Percentiles rank a stretch among this genome's conserved stretches.
phyloP scores from a whole-genome alignment of 1,140 invertebrate species.

The Berghia stephanieae region DNA sequence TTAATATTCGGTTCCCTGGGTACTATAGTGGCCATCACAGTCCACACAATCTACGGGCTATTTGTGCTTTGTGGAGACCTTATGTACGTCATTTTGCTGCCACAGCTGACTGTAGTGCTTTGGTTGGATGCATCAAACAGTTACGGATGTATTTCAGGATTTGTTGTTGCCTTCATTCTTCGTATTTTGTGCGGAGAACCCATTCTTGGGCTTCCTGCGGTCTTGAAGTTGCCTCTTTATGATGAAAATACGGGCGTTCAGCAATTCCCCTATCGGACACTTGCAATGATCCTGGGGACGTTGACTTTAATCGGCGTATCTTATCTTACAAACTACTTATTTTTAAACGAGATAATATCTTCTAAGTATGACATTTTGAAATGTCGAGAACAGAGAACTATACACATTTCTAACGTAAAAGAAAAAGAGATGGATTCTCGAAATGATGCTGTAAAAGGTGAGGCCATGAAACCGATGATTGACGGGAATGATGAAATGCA shows the following conservation, averaged over 20 bases:
- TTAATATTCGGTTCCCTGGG: slow-evolving; percentile 38
- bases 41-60: slow-evolving; percentile 46
- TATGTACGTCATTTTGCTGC: slow-evolving; percentile 52
- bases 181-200: slow-evolving; percentile 87
- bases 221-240: slow-evolving; percentile 87
- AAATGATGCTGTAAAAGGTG: too few species aligned
- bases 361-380: slow-evolving; percentile 26
- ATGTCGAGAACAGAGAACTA: slow-evolving; percentile 19
- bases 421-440: too few species aligned
- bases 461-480: too few species aligned
- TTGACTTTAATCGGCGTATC: slow-evolving; percentile 39
- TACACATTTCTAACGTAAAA: too few species aligned
- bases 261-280: slow-evolving; percentile 50
- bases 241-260: slow-evolving; percentile 71
- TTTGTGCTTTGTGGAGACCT: slow-evolving; percentile 50
- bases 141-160: slow-evolving; percentile 85
- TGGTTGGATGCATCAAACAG: slow-evolving; percentile 78
- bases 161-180: slow-evolving; percentile 85
- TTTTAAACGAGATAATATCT: slow-evolving; percentile 25
- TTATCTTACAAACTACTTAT: slow-evolving; percentile 37
- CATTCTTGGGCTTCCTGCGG: slow-evolving; percentile 79
- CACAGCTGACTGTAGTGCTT: slow-evolving; percentile 44
- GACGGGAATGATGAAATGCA: too few species aligned
- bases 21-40: slow-evolving; percentile 43
- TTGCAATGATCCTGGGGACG: slow-evolving; percentile 40